Conservation (phyloP, 2,797 vertebrate genomes). For the Thaleichthys pacificus region DNA sequence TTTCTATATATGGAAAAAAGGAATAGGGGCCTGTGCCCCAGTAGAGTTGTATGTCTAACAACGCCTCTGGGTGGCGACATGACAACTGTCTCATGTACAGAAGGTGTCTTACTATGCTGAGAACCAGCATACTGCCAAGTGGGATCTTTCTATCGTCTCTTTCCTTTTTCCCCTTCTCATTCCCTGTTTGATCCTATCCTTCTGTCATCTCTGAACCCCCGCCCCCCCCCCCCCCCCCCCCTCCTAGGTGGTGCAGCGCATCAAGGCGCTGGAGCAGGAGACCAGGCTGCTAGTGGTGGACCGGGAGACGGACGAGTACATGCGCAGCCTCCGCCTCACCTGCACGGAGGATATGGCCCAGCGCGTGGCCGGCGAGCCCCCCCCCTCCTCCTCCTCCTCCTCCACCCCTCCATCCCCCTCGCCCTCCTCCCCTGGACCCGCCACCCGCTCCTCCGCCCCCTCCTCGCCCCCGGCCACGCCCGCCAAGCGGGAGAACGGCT, state of each 20-base stretch:
- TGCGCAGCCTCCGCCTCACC: slow-evolving; percentile 83
- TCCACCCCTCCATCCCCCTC: slow-evolving; percentile 42
- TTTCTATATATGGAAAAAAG: too few relatives aligned
- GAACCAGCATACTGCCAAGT: background rate
- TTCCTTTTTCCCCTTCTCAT: background rate
- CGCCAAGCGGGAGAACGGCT: slow-evolving; percentile 80
- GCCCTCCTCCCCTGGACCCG: slow-evolving; percentile 5
- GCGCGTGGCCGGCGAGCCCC: slow-evolving; percentile 40
- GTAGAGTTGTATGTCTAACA: too few relatives aligned
- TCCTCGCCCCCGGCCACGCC: slow-evolving; percentile 47
- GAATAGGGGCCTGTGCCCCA: too few relatives aligned
- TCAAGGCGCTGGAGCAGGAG: slow-evolving; percentile 87
- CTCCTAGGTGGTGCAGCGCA: slow-evolving; percentile 90
- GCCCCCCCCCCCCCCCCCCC: background rate
- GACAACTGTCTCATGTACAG: background rate
- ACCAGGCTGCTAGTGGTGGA: slow-evolving; percentile 92
- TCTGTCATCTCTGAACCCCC: background rate
- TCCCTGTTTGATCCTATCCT: background rate
- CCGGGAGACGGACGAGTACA: slow-evolving; percentile 85
- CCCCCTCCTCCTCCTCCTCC: slow-evolving; percentile 17
- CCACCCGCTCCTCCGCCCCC: slow-evolving; percentile 29
- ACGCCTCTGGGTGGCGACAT: background rate
- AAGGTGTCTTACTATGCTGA: background rate
- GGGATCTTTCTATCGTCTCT: background rate
- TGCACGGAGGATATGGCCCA: slow-evolving; percentile 87